Base-by-base conservation (phyloP, 2,797 vertebrate genomes). In the Sebastes hubbsi region DNA sequence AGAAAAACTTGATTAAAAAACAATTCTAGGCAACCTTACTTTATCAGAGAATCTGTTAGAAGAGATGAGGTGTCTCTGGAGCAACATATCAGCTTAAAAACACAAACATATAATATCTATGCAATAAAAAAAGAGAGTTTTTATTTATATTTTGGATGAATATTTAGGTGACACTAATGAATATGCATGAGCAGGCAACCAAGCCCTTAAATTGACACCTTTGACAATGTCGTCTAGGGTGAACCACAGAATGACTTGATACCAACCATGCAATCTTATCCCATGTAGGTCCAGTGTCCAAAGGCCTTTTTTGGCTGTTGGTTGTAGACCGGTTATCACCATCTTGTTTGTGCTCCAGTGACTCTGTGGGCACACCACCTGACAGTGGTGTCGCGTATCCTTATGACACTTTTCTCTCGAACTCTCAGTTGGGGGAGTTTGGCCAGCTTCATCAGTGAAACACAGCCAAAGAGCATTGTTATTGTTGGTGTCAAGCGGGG, bases 201-300 rank as follows among this genome's bases (percentile, higher is more conserved):
- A 72, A 89, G 76, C 78, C 88, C 61, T 88, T 89, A 87, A 92
- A 92, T 34, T 81, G 92, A 95, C 94, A 95, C 93, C 93, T 93
- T 90, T 88, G 81, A 86, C 79, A 88, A 83, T 86, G 90, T 87
- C 73, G 72, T 91, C 90, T 77, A 86, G 80, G 91, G 72, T 87
- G 91, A 94, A 83, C 88, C 89, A 89, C 82, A 89, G 76, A 89
- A 92, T 80, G 89, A 95, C 91, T 89, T 91, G 92, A 95, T 95
- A 94, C 92, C 84, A 84, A 83, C 66, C 79, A 6, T 95, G 95
- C 90, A 94, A 96, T 93, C 88, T 90, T 92, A 96, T 93, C 91
- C 86, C 62, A 46, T 71, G 83, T 79, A 75, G 90, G 82, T 89
- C 74, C 86, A 88, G 79, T 88, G 87, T 90, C 91, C 89, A 83